Conservation (phyloP, 2,113 vertebrate genomes). For the Bubo scandiacus region DNA sequence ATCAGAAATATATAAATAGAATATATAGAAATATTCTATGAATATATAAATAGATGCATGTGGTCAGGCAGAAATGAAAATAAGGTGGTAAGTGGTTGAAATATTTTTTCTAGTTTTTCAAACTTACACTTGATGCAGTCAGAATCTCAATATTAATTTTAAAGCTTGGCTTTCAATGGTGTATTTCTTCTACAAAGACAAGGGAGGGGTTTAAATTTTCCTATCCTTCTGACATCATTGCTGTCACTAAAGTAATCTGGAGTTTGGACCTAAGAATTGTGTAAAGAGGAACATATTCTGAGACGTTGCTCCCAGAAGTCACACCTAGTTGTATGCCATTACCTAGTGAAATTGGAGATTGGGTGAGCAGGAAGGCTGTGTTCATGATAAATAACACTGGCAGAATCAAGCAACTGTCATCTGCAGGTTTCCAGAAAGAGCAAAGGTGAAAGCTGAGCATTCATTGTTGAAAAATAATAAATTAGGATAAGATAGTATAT, state of each 20-base stretch:
- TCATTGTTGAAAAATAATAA: background rate
- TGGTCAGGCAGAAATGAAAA: background rate
- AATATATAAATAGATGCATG: background rate
- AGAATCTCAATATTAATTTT: background rate
- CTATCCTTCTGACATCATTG: background rate
- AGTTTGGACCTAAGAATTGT: background rate
- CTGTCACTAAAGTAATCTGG: background rate
- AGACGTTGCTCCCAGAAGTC: background rate
- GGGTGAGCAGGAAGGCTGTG: background rate
- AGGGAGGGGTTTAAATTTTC: background rate
- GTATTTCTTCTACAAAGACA: background rate
- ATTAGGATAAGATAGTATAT: background rate
- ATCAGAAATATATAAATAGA: background rate
- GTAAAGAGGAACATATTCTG: background rate
- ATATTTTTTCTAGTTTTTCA: background rate
- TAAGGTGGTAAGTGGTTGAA: background rate
- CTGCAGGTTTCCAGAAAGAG: background rate
- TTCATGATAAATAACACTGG: background rate
- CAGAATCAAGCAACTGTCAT: background rate
- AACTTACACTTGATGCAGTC: background rate
- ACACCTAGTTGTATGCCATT: background rate
- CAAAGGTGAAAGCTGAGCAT: background rate
- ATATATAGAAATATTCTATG: background rate
- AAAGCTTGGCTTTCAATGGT: background rate
- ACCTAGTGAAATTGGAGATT: background rate